Evolutionary conservation across 2,888 invertebrate genomes (phyloP).

Genomic region (Beris morrisii): DNA sequence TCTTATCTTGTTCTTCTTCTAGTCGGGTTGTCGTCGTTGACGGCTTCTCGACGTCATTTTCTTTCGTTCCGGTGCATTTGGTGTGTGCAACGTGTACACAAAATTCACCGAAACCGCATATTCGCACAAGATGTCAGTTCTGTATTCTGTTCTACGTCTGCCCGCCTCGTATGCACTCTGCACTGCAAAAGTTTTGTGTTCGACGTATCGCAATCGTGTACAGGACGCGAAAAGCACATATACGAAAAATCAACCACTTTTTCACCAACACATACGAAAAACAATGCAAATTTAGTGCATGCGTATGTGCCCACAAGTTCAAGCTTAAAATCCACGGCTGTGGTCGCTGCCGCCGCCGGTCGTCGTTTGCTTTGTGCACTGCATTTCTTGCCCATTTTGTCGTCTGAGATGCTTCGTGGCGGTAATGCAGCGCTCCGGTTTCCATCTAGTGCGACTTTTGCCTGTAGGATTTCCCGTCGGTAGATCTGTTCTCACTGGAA

Average conservation of each 20-base stretch:
- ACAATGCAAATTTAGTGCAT: conserved; percentile 34
- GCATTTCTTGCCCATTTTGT: conserved; percentile 22
- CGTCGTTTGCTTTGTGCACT: conserved; percentile 13
- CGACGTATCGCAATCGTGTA: too few relatives aligned
- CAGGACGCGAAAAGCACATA: neutral
- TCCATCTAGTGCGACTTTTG: too few relatives aligned
- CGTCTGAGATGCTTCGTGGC: conserved; percentile 18
- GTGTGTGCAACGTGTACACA: conserved; percentile 31
- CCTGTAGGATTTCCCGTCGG: too few relatives aligned
- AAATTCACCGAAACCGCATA: too few relatives aligned
- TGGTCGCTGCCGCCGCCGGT: conserved; percentile 27
- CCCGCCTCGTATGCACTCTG: too few relatives aligned
- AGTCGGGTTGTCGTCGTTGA: conserved; percentile 23
- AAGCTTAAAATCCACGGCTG: conserved; percentile 12
- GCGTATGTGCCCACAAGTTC: conserved; percentile 33
- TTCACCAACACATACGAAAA: conserved; percentile 15
- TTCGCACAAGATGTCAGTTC: too few relatives aligned
- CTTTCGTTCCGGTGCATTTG: conserved; percentile 22
- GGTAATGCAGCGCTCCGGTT: too few relatives aligned
- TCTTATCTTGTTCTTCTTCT: conserved; percentile 34
- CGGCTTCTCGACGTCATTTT: conserved; percentile 8
- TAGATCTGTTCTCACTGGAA: too few relatives aligned
- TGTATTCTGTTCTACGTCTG: too few relatives aligned
- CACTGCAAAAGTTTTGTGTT: too few relatives aligned
- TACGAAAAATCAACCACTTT: neutral